Percentiles rank a stretch among this genome's conserved stretches.
phyloP scores from a whole-genome alignment of 2,797 vertebrate genomes.

The Pogoniulus pusillus region DNA sequence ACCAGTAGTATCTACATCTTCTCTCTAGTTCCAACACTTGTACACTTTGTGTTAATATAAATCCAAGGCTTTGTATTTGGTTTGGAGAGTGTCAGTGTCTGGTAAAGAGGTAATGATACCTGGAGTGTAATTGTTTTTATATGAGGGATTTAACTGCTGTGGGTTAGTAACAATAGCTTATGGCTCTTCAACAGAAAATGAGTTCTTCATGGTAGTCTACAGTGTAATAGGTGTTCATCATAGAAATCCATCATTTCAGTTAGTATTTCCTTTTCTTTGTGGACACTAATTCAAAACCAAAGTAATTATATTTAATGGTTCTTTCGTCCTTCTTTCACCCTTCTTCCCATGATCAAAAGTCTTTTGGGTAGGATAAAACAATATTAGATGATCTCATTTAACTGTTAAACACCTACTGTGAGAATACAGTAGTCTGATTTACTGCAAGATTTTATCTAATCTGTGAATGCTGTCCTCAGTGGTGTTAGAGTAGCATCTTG shows the following conservation, averaged over 20 bases:
- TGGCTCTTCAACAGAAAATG: slow-evolving; percentile 27
- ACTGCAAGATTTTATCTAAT: no score
- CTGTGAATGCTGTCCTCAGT: not conserved
- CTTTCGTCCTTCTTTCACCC: slow-evolving; percentile 38
- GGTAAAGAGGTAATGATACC: not conserved
- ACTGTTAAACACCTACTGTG: not conserved
- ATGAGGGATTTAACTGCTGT: not conserved
- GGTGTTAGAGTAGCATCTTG: not conserved
- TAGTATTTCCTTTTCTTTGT: slow-evolving; percentile 16
- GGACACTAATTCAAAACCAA: slow-evolving; percentile 19
- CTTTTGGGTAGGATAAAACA: not conserved
- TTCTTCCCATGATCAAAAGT: slow-evolving; percentile 16
- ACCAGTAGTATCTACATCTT: not conserved
- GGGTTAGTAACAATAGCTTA: slow-evolving; percentile 34
- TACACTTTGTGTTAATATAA: not conserved
- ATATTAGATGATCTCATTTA: not conserved
- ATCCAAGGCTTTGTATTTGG: not conserved
- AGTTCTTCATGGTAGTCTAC: slow-evolving; percentile 23
- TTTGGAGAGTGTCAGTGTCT: not conserved
- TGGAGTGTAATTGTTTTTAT: slow-evolving; percentile 27
- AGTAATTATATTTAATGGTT: slow-evolving; percentile 18
- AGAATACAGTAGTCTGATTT: not conserved
- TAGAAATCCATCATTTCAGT: slow-evolving; percentile 48
- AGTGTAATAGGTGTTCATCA: slow-evolving; percentile 38
- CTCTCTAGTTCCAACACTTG: not conserved